phyloP scores from a whole-genome alignment of 1,140 invertebrate species.

The Drosophila santomea region DNA sequence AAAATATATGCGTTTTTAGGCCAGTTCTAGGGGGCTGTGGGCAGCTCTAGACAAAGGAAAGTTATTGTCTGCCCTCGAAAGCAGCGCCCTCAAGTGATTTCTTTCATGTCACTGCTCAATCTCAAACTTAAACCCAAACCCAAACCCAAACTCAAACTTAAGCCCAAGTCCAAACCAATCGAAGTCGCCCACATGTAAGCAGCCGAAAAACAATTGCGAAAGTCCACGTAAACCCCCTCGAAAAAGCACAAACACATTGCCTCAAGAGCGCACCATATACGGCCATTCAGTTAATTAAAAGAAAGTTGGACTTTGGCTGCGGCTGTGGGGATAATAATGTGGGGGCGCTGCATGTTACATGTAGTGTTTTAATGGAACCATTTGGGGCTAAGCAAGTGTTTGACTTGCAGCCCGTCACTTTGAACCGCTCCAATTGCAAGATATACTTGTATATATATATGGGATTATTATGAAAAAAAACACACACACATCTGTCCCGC shows the following conservation, averaged over 20 bases:
- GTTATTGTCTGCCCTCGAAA: constrained; percentile 36
- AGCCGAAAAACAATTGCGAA: constrained; percentile 18
- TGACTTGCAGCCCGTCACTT: constrained; percentile 71
- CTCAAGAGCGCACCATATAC: constrained; percentile 39
- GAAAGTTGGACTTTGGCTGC: constrained; percentile 60
- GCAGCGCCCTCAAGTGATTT: constrained; percentile 60
- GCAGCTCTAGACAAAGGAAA: constrained; percentile 49
- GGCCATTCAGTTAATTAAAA: constrained; percentile 75
- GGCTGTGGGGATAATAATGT: constrained; percentile 18
- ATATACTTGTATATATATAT: constrained; percentile 7
- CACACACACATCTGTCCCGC: constrained; percentile 15
- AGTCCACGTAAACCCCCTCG: constrained; percentile 18
- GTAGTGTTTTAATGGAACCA: constrained; percentile 68
- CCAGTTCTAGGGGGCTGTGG: constrained; percentile 40
- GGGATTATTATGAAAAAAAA: not conserved
- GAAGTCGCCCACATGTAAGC: constrained; percentile 30
- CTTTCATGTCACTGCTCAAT: constrained; percentile 34
- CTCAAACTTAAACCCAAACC: not conserved
- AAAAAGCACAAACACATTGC: constrained; percentile 17
- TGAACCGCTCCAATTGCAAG: constrained; percentile 72
- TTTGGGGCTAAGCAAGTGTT: constrained; percentile 60
- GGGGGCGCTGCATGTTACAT: constrained; percentile 38
- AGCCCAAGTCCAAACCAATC: constrained; percentile 41
- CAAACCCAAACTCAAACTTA: constrained; percentile 2
- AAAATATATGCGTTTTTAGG: constrained; percentile 18